Conservation (phyloP, 2,113 vertebrate species). For the Acanthisitta chloris region DNA sequence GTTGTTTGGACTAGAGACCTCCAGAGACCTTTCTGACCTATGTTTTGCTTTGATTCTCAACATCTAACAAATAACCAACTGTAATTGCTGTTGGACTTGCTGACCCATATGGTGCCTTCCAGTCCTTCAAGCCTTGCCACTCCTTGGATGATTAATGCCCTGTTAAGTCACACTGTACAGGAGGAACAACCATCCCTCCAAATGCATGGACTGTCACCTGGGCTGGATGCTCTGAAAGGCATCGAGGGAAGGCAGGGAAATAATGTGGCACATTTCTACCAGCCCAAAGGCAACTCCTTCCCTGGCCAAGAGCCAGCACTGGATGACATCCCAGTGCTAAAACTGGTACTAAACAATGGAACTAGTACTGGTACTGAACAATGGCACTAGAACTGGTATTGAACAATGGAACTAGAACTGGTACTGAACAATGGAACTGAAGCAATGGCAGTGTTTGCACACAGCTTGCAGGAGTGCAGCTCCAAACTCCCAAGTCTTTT, state of each 20-base stretch:
- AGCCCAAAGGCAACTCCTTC: not conserved
- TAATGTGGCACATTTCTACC: not conserved
- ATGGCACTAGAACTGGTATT: not conserved
- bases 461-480: not conserved
- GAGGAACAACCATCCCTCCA: not conserved
- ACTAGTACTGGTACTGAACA: constrained; percentile 1
- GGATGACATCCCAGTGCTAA: not conserved
- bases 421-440: not conserved
- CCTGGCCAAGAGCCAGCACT: not conserved
- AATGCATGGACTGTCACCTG: not conserved
- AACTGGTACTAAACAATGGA: too few relatives aligned
- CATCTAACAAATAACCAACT: not conserved
- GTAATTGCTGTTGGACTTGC: not conserved
- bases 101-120: not conserved
- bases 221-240: not conserved
- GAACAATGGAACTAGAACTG: not conserved
- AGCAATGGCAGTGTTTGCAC: not conserved
- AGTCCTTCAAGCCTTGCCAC: not conserved
- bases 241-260: constrained; percentile 7
- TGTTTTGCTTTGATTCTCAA: not conserved
- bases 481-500: not conserved
- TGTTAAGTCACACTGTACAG: not conserved
- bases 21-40: not conserved
- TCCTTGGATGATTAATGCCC: constrained; percentile 18
- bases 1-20: not conserved